Percentiles rank a stretch among this genome's conserved stretches.
These are phyloP conservation scores for Labeo rohita DNA, from an alignment of 2,113 vertebrate species.

Conservation along the genomic window DNA sequence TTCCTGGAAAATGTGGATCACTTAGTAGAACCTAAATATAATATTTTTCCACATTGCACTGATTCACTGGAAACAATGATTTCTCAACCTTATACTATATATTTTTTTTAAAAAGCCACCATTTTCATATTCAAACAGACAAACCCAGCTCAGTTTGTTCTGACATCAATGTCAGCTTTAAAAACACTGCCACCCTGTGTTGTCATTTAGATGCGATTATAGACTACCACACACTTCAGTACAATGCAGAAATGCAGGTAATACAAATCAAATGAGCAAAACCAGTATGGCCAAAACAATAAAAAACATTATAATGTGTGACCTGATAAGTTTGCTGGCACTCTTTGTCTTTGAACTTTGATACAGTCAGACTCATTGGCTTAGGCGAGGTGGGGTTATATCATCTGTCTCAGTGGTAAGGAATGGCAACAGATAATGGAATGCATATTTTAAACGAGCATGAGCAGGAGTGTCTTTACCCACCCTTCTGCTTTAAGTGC, in stretches of 20 bases:
- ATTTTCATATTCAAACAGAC: background rate
- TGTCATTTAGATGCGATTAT: background rate
- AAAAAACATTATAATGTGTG: background rate
- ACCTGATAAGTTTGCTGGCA: background rate
- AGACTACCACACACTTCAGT: background rate
- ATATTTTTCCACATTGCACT: background rate
- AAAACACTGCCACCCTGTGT: background rate
- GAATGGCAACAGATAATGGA: background rate
- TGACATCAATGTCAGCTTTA: background rate
- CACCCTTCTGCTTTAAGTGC: slow-evolving; percentile 26
- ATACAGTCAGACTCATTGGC: background rate
- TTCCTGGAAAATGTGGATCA: background rate
- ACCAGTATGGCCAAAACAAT: background rate
- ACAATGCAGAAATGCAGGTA: background rate
- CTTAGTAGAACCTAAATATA: background rate
- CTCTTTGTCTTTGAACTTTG: background rate
- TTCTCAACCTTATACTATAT: background rate
- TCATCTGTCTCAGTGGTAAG: background rate
- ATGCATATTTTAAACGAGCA: background rate
- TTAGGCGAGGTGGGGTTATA: background rate
- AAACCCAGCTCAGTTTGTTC: background rate
- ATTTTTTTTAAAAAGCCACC: no score
- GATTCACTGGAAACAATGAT: background rate
- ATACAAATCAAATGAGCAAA: background rate
- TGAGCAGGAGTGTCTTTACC: slow-evolving; percentile 30